Evolutionary conservation across 2,888 invertebrate species (phyloP).

Genomic region (Drosophila helvetica): DNA sequence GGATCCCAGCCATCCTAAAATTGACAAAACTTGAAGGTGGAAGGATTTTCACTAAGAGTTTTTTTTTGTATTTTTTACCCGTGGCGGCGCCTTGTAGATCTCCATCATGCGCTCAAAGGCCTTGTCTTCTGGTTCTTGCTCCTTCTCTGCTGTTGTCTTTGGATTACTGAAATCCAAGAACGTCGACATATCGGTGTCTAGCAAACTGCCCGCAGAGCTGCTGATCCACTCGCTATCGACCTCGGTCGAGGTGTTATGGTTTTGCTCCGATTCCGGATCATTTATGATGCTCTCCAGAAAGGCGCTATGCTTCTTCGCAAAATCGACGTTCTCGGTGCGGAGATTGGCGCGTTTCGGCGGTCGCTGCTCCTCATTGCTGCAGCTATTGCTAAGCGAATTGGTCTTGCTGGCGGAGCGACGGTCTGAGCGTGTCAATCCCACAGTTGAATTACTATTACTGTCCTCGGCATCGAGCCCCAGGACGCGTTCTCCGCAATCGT

Average conservation of each 20-base stretch:
- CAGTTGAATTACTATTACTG: constrained; percentile 39
- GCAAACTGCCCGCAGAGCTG: constrained; percentile 40
- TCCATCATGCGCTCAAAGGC: constrained; percentile 56
- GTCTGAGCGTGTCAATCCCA: not conserved
- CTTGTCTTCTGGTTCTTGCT: constrained; percentile 38
- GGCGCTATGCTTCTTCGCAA: constrained; percentile 86
- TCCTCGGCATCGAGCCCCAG: constrained; percentile 55
- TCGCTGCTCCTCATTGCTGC: constrained; percentile 51
- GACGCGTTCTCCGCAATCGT: constrained; percentile 38
- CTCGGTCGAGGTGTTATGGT: constrained; percentile 1
- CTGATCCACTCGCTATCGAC: constrained; percentile 41
- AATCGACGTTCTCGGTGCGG: constrained; percentile 87
- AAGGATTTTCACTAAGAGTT: not conserved
- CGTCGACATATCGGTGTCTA: constrained; percentile 43
- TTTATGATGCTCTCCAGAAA: constrained; percentile 85
- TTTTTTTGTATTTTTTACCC: constrained; percentile 58
- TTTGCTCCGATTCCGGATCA: constrained; percentile 20
- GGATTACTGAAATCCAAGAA: constrained; percentile 51
- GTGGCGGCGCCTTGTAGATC: constrained; percentile 75
- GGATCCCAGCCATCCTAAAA: constrained; percentile 87
- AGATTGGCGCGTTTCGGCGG: constrained; percentile 84
- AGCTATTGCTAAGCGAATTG: constrained; percentile 47
- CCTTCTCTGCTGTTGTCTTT: constrained; percentile 1
- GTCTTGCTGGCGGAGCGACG: constrained; percentile 81
- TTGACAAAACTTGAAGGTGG: not conserved